Base-by-base conservation (phyloP, 1,140 invertebrate genomes). In the Pinna nobilis region DNA sequence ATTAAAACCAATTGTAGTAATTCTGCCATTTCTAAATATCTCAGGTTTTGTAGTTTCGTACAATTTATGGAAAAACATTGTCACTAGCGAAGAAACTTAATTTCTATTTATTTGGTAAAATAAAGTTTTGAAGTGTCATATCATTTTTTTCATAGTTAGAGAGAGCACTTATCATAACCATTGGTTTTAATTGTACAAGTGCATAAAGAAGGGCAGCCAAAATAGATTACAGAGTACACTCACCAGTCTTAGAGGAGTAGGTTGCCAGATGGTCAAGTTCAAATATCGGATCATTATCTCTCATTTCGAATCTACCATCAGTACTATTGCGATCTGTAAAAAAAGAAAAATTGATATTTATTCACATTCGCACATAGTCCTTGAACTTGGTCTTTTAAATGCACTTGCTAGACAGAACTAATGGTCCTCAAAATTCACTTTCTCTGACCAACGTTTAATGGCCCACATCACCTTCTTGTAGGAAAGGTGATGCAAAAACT, bases 231-330 rank as follows among this genome's bases (percentile, higher is more conserved):
- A 9, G 5, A n/a, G 55, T n/a, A 18, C n/a, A n/a, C 7, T 74
- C 77, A 89, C 88, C 88, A 79, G 88, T 86, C 77, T 86, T 87
- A 37, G 83, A 71, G 15, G 89, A 89, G 39, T 98, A 99, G 20
- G 98, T 99, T 51, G 98, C 98, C 89, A 99, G 92, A 91, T 99
- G 98, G 88, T 99, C 98, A 87, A 99, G 51, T 51, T 86, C 85
- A 77, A 85, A 86, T 9, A 67, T 67, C 0, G 79, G 81, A 6
- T 78, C 84, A 61, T 68, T 61, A 6, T 35, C 35, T 39, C 69
- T 78, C 25, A 61, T 76, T 50, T 78, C 73, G 47, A 63, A 64
- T 33, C 77, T 60, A 25, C 57, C 55, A 51, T 80, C 78, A 60
- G 82, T 70, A 76, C 84, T 82, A 53, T 73, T 77, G 32, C 81